Evolutionary conservation across 2,113 vertebrate genomes (phyloP), one percentile per base, ranked within the genome.

Genomic region (Tichodroma muraria): DNA sequence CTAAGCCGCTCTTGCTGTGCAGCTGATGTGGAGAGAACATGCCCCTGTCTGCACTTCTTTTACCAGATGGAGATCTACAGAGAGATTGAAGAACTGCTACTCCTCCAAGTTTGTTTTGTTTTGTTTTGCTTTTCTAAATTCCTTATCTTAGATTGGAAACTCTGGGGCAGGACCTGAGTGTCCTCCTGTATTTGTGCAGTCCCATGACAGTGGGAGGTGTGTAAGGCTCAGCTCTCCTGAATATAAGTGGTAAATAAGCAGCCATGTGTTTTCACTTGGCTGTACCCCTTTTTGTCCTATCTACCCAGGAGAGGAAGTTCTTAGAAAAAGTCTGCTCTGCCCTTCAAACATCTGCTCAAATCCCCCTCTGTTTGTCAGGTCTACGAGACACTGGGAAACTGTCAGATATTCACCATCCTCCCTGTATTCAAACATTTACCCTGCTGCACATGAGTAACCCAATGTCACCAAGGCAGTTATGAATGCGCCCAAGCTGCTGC

Each of bases 1-100:
- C 97, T 97, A 95, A 93, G 89, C 97, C 2, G n/a, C 81, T 92
- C 95, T 96, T 33, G 80, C 97, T 89, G 94, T 95, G 97, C 96
- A 94, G 90, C 95, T 95, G 91, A 95, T 93, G 84, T 94, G 71
- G 87, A 93, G 88, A 93, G 95, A 86, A 94, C 94, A 90, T 96
- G 86, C 95, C 84, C 91, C 77, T 93, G 90, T 95, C 88, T 93
- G 93, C 96, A 90, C 87, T 86, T 85, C 96, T 95, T 88, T 85
- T 88, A 88, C 91, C 96, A 97, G 95, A 93, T 94, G 95, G 96
- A 96, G 93, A 92, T 88, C 96, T 70, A 80, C 23, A 44, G 76
- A 71, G 86, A 91, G 87, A 86, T 91, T 37, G 90, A 70, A 69
- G 83, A 90, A 66, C 86, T 82, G 83, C 84, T 85, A 21, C 61